Evolutionary conservation across 2,888 invertebrate genomes (phyloP).

Genomic region (Pachliopta kotzebuea): DNA sequence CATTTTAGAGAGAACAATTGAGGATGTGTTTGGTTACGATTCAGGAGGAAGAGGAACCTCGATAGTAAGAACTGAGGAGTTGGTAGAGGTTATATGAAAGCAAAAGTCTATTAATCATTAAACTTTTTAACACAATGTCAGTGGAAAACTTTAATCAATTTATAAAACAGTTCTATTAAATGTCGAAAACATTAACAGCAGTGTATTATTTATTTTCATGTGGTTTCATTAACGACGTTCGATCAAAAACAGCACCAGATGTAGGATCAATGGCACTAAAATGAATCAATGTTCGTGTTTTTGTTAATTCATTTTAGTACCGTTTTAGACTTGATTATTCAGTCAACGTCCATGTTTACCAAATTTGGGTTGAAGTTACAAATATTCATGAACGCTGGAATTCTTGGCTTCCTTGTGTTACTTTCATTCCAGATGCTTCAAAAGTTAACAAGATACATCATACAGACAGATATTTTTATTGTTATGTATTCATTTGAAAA

Average conservation of each 20-base stretch:
- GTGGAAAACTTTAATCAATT: conserved; percentile 25
- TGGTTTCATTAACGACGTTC: conserved; percentile 3
- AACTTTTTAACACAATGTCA: conserved; percentile 4
- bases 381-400: too few relatives aligned
- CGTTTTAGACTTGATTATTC: too few relatives aligned
- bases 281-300: too few relatives aligned
- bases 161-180: conserved; percentile 33
- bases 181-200: conserved; percentile 31
- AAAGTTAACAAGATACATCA: too few relatives aligned
- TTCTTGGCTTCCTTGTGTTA: too few relatives aligned
- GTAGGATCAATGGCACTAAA: background rate
- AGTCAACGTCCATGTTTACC: too few relatives aligned
- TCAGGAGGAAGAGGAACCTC: conserved; percentile 35
- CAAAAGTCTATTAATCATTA: conserved; percentile 12
- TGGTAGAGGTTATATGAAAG: conserved; percentile 64
- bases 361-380: too few relatives aligned
- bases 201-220: conserved; percentile 21
- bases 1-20: conserved; percentile 60
- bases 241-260: background rate
- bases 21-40: conserved; percentile 40
- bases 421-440: too few relatives aligned
- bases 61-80: conserved; percentile 63
- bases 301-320: too few relatives aligned
- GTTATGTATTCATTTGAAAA: too few relatives aligned
- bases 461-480: too few relatives aligned